A percentile compares a stretch with the other conserved stretches of the same genome.
Conservation (phyloP, 1,140 invertebrate species). For the Drosophila bipectinata region DNA sequence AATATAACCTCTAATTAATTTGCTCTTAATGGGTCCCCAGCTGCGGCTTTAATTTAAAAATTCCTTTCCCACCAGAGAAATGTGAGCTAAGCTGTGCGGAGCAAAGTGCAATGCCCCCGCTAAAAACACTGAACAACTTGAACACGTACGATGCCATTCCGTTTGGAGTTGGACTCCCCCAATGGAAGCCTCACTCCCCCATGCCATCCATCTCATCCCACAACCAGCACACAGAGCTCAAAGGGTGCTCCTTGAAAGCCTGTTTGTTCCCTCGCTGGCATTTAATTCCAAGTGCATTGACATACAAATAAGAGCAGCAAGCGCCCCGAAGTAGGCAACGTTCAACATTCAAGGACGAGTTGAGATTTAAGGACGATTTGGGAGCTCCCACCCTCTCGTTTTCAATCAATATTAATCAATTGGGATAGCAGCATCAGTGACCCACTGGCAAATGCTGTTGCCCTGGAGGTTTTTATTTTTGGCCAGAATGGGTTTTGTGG, state of each 20-base stretch:
- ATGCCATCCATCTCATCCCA: neutral
- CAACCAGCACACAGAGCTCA: slow-evolving; percentile 25
- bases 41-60: slow-evolving; percentile 66
- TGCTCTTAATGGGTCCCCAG: slow-evolving; percentile 40
- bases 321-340: slow-evolving; percentile 63
- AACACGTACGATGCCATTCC: slow-evolving; percentile 62
- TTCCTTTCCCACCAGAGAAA: slow-evolving; percentile 48
- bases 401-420: slow-evolving; percentile 41
- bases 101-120: slow-evolving; percentile 67
- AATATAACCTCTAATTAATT: slow-evolving; percentile 49
- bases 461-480: neutral
- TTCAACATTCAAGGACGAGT: slow-evolving; percentile 45
- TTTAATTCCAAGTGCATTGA: slow-evolving; percentile 75
- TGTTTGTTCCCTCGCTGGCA: slow-evolving; percentile 30
- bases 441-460: slow-evolving; percentile 20
- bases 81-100: slow-evolving; percentile 25
- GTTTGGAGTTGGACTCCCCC: slow-evolving; percentile 3
- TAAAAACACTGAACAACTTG: slow-evolving; percentile 53
- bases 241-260: slow-evolving; percentile 25
- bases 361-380: slow-evolving; percentile 2
- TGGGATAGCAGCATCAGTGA: slow-evolving; percentile 17
- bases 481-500: neutral
- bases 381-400: neutral
- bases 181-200: neutral
- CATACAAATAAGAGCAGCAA: slow-evolving; percentile 67